These are phyloP conservation scores for Luffia ferchaultella DNA, from an alignment of 2,888 invertebrate genomes.

Conservation along the genomic window DNA sequence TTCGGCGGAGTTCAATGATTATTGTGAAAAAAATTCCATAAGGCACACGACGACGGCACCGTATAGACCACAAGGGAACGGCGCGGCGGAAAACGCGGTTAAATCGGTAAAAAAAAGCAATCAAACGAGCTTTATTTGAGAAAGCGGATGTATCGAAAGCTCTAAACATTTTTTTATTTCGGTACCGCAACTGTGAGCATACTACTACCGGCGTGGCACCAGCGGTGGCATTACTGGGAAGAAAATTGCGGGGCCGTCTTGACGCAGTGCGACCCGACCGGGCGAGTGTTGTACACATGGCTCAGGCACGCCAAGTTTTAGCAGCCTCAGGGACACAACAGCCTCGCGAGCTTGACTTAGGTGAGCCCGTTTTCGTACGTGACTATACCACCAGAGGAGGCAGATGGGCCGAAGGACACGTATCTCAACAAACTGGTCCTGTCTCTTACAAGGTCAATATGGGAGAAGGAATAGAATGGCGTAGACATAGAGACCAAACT, in stretches of 20 bases:
- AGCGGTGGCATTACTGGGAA: conserved; percentile 15
- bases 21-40: background rate
- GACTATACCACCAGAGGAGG: background rate
- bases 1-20: background rate
- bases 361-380: background rate
- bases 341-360: background rate
- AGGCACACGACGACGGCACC: background rate
- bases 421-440: background rate
- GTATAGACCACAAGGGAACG: background rate
- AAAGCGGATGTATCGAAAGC: too few species aligned
- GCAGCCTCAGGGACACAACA: background rate
- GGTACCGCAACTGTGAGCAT: too few species aligned
- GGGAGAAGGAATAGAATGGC: background rate
- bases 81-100: too few species aligned
- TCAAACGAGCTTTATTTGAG: too few species aligned
- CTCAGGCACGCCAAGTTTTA: background rate
- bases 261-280: too few species aligned
- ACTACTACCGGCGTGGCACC: conserved; percentile 8
- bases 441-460: background rate
- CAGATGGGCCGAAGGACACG: background rate
- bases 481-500: background rate
- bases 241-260: too few species aligned
- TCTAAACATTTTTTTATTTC: conserved; percentile 13
- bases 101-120: too few species aligned
- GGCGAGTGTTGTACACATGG: background rate